Base-by-base conservation (phyloP, 1,140 invertebrate species). In the Anagrus nilaparvatae region DNA sequence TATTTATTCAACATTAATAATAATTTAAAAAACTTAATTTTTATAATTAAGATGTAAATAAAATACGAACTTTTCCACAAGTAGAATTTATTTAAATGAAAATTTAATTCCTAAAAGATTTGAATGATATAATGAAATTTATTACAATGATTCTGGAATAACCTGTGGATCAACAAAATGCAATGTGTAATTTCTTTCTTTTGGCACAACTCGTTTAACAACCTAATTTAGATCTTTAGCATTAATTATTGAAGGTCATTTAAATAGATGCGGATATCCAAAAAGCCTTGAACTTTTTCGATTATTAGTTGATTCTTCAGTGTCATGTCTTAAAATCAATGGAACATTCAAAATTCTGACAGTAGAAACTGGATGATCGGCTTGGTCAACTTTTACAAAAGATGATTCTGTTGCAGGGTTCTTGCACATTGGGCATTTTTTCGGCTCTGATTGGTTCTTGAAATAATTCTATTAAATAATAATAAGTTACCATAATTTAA, bases 181-280 rank as follows among this genome's bases (percentile, higher is more conserved):
- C 35, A 73, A 45, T 20, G 65, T 71, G 43, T 72, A 80, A 18
- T 60, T 52, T 28, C 54, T 49, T 30, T 61, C 53, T 43, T 69
- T 64, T 0, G 75, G 74, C 24, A 73, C 66, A 18, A 75, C 54
- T 19, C 54, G 59, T 18, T 65, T 65, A 0, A 81, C 54, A 35
- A 65, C 63, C 12, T 69, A 59, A 48, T 75, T 66, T 3, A 82
- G 56, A 40, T 68, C 60, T 21, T 54, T 58, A 34, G 74, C 72
- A 25, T 66, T 58, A n/a, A 81, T 58, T 21, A 61, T 55, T 39
- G 73, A 78, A 10, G 78, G 74, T 37, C 81, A 58, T 50, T 70
- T 67, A 8, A 81, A 47, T 16, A 81, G 49, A 41, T 65, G 59
- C 1, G 78, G 78, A 56, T 79, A 69, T 31, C 75, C 76, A 52